Base-by-base conservation (phyloP, 2,888 invertebrate species). In the Iselma pallidipennis region DNA sequence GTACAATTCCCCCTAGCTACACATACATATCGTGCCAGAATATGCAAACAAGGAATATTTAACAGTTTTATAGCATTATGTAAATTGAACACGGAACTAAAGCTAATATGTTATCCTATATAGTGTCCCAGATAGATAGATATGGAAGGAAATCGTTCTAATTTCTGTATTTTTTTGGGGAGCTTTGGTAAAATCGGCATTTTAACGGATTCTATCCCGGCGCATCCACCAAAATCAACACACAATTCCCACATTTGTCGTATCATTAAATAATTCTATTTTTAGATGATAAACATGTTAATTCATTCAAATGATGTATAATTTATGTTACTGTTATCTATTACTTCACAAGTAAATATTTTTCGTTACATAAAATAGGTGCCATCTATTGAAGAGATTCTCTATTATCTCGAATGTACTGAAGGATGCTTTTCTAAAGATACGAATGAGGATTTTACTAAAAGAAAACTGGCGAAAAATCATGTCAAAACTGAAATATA, bases 1-100 rank as follows among this genome's bases (percentile, higher is more conserved):
- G 21, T 45, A 45, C 6, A 2, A 23, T 45, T 45, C 4, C 23
- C 12, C 5, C 12, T 23, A 45, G 21, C 12, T 21, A 23, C n/a
- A 23, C 12, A 45, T 12, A 16, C 16, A 28, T 52, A 25, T 31
- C 52, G 31, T 52, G 52, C 3, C 16, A 16, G n/a, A 31, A 23
- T 33, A 52, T 52, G 52, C 52, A 28, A 52, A 52, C 33, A 28
- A 52, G 19, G 52, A 23, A 52, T 14, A 28, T 28, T 29, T 31
- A 29, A 31, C 28, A 50, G 9, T 29, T 52, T 52, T 52, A 29
- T 52, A 23, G 52, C 52, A 10, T 28, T 52, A 52, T 31, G 26
- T 33, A 52, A 52, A 52, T 31, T 52, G 19, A 7, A 31, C 33
- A 52, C 52, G 52, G 19, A 52, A 52, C 31, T 16, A 16, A 9